These are phyloP conservation scores for Bombus waltoni DNA, from an alignment of 1,140 invertebrate species.

Conservation along the genomic window DNA sequence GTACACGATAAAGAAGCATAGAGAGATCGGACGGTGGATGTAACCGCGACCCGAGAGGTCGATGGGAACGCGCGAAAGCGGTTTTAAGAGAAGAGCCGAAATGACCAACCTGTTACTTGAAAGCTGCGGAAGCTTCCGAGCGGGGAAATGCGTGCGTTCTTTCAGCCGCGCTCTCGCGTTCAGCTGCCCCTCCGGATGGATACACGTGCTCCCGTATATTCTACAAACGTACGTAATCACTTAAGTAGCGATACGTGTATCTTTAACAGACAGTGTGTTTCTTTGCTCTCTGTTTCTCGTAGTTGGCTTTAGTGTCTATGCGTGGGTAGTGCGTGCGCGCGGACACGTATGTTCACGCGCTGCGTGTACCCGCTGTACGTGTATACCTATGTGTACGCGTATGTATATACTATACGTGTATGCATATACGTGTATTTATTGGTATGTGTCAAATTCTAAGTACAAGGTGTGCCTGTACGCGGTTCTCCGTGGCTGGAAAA, in stretches of 20 bases:
- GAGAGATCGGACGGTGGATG: neutral
- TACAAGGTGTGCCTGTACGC: neutral
- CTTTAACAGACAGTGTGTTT: neutral
- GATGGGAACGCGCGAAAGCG: constrained; percentile 41
- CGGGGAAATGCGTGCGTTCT: constrained; percentile 58
- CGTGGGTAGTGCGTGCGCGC: neutral
- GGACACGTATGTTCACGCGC: constrained; percentile 7
- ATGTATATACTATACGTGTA: neutral
- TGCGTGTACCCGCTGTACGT: neutral
- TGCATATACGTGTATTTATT: neutral
- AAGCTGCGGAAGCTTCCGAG: constrained; percentile 59
- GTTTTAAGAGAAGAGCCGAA: constrained; percentile 22
- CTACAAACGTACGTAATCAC: constrained; percentile 5
- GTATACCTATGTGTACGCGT: neutral
- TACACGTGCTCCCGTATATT: constrained; percentile 43
- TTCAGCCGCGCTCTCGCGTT: constrained; percentile 55
- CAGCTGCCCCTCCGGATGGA: constrained; percentile 40
- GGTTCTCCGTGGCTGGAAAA: neutral
- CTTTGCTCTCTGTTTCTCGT: neutral
- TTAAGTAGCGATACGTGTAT: neutral
- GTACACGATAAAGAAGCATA: too few relatives aligned
- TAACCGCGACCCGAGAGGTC: neutral
- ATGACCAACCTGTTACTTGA: constrained; percentile 82
- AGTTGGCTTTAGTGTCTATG: neutral
- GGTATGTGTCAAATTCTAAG: neutral